phyloP scores from a whole-genome alignment of 2,113 vertebrate genomes.

The Vidua chalybeata region DNA sequence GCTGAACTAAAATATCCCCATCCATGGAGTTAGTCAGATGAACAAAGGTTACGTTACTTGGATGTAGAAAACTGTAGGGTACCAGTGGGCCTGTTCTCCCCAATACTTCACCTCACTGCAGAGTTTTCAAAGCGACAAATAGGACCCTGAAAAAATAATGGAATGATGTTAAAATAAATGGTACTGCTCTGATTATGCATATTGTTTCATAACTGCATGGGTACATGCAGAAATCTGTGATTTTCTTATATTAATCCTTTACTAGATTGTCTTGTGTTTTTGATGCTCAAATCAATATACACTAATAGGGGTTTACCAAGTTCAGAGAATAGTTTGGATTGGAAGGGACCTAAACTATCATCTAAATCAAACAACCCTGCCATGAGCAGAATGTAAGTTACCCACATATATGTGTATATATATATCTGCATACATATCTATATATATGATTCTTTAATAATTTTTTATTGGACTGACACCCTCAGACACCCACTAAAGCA shows the following conservation, averaged over 20 bases:
- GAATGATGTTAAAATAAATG: not conserved
- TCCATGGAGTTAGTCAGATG: not conserved
- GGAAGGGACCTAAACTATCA: not conserved
- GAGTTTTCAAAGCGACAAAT: not conserved
- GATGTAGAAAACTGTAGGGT: not conserved
- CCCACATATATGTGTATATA: not conserved
- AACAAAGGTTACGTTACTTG: not conserved
- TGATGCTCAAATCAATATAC: not conserved
- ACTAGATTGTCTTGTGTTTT: not conserved
- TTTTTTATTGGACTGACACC: not conserved
- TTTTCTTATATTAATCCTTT: not conserved
- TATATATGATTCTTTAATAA: not conserved
- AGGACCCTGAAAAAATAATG: not conserved
- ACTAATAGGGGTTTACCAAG: not conserved
- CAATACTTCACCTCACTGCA: not conserved
- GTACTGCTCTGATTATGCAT: not conserved
- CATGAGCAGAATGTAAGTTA: not conserved
- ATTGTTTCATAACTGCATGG: not conserved
- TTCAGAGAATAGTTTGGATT: not conserved
- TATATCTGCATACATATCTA: not conserved
- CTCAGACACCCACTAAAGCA: not conserved
- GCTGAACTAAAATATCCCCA: conserved; percentile 4
- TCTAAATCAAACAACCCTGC: not conserved
- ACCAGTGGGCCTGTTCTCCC: not conserved
- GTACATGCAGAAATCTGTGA: not conserved